Percentiles rank a stretch among this genome's conserved stretches.
phyloP scores from a whole-genome alignment of 2,888 invertebrate genomes.

The Amorpha juglandis region DNA sequence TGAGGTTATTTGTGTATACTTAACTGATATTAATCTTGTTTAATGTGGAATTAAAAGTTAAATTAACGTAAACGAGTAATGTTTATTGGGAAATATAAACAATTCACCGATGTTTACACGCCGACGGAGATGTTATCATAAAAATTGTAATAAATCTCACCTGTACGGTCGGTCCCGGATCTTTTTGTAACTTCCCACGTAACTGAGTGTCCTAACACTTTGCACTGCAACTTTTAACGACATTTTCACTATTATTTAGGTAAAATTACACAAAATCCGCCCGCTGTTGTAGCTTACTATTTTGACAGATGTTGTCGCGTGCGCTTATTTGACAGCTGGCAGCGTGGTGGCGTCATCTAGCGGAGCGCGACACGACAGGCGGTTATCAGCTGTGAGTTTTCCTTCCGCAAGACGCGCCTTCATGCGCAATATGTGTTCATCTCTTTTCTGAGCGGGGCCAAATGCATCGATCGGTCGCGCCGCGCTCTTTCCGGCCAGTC shows the following conservation, averaged over 20 bases:
- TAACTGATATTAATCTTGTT: constrained; percentile 1
- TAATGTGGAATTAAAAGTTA: not conserved
- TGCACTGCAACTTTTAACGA: constrained; percentile 65
- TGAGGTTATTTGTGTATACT: constrained; percentile 13
- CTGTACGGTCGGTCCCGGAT: constrained; percentile 64
- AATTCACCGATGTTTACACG: constrained; percentile 15
- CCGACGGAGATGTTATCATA: not conserved
- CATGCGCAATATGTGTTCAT: constrained; percentile 78
- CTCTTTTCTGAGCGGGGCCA: constrained; percentile 72
- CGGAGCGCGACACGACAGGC: constrained; percentile 49
- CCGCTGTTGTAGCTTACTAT: constrained; percentile 31
- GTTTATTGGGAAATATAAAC: not conserved
- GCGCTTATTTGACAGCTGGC: constrained; percentile 46
- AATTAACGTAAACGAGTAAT: not conserved
- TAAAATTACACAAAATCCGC: constrained; percentile 20
- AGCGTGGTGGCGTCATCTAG: constrained; percentile 56
- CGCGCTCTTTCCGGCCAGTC: constrained; percentile 71
- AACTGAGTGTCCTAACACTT: constrained; percentile 68
- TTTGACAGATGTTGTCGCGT: constrained; percentile 40
- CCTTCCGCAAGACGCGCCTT: constrained; percentile 70
- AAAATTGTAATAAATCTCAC: constrained; percentile 51
- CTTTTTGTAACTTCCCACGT: constrained; percentile 72
- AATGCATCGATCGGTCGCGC: constrained; percentile 65
- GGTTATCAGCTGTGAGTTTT: constrained; percentile 77
- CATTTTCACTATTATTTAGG: constrained; percentile 52